Evolutionary conservation across 2,888 invertebrate genomes (phyloP), one percentile per base, ranked within the genome.

Genomic region (Scotopteryx bipunctaria): DNA sequence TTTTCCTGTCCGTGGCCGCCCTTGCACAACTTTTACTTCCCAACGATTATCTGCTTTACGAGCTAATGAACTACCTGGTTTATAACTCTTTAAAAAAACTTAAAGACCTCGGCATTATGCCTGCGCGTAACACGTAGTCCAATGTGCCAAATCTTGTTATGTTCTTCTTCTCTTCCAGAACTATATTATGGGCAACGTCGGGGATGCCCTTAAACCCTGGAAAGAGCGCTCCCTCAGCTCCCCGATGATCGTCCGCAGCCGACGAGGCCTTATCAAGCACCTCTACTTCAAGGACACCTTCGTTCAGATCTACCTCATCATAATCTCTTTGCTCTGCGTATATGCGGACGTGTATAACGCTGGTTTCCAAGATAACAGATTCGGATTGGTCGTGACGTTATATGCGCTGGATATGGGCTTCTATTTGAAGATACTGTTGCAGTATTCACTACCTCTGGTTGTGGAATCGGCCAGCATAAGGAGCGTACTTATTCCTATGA

Each of bases 341-440:
- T 81, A 76, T 44, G 52, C 64, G 0, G 85, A 86, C 48, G 55
- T 81, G 1, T 86, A 83, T 49, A 87, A 86, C 33, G 82, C 81
- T 0, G 84, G 85, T 0, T 86, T 79, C 48, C 74, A 85, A 59
- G 59, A 74, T 51, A 86, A 86, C 48, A 61, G 67, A 0, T 53
- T 51, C 1, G 25, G 53, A 2, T 11, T 83, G 1, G 63, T 86
- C 0, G n/a, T 68, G 0, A 35, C 57, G 0, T 62, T 86, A 0
- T 86, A 86, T 35, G 55, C 61, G 0, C 54, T 86, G 43, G 86
- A 86, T 46, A n/a, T 78, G 0, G 70, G 67, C 1, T 86, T 86
- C 55, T 63, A 58, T 11, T 9, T 78, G 21, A 86, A 85, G 64
- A 78, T 86, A 8, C 11, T 81, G 5, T 62, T 79, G 23, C 69